Evolutionary conservation across 2,888 invertebrate genomes (phyloP).

Genomic region (Acanthosepion lycidas): DNA sequence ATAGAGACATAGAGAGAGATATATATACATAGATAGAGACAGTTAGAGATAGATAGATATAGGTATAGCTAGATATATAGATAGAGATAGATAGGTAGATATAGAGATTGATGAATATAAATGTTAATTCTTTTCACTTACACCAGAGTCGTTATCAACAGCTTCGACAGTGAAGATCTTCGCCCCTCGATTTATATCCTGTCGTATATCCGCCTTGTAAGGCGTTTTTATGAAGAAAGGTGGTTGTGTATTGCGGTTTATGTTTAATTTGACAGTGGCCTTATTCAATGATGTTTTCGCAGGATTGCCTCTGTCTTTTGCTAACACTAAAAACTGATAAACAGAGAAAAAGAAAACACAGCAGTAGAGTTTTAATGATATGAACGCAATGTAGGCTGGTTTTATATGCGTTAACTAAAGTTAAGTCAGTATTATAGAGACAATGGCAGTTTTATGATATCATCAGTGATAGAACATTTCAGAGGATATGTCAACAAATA

Average conservation of each 20-base stretch:
- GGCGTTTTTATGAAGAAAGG: conserved; percentile 62
- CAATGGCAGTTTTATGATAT: no score
- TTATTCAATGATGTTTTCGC: conserved; percentile 52
- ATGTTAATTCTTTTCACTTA: conserved; percentile 50
- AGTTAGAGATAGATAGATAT: neutral
- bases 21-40: neutral
- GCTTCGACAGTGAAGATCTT: conserved; percentile 58
- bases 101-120: neutral
- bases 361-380: no score
- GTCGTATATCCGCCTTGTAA: conserved; percentile 57
- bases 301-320: conserved; percentile 64
- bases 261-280: conserved; percentile 61
- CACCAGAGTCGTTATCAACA: conserved; percentile 57
- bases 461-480: no score
- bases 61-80: neutral
- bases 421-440: no score
- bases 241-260: conserved; percentile 59
- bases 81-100: neutral
- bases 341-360: neutral
- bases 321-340: conserved; percentile 58
- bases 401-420: no score
- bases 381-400: no score
- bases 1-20: neutral
- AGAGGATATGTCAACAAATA: no score
- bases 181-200: conserved; percentile 54